These are phyloP conservation scores for Sitophilus oryzae DNA, from an alignment of 1,140 invertebrate species.

Conservation along the genomic window DNA sequence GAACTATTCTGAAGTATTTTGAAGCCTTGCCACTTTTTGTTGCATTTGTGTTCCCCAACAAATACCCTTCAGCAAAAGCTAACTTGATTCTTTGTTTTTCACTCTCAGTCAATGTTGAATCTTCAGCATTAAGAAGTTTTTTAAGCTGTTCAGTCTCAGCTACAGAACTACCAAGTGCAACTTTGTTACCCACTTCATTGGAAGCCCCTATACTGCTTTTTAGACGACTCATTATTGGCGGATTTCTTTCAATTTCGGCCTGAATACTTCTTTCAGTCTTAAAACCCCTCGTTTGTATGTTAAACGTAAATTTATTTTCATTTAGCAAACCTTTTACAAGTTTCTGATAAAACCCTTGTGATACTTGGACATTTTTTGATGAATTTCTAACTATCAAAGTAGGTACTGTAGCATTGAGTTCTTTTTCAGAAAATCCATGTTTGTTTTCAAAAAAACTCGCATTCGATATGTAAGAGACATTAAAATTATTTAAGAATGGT, in stretches of 20 bases:
- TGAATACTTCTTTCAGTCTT: conserved; percentile 68
- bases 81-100: conserved; percentile 72
- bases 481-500: conserved; percentile 37
- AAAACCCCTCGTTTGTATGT: conserved; percentile 58
- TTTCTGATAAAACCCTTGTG: conserved; percentile 34
- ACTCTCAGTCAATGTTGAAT: conserved; percentile 42
- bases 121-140: conserved; percentile 36
- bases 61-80: conserved; percentile 86
- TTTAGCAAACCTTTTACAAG: conserved; percentile 29
- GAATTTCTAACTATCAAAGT: conserved; percentile 33
- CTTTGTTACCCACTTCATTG: conserved; percentile 25
- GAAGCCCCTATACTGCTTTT: conserved; percentile 48
- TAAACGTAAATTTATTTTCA: conserved; percentile 45
- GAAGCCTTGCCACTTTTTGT: conserved; percentile 56
- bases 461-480: conserved; percentile 38
- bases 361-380: conserved; percentile 26
- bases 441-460: conserved; percentile 44
- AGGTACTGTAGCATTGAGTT: conserved; percentile 31
- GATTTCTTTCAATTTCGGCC: conserved; percentile 63
- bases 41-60: conserved; percentile 56
- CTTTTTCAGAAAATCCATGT: conserved; percentile 36
- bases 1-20: conserved; percentile 64
- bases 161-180: conserved; percentile 9
- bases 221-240: conserved; percentile 54
- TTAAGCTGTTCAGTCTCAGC: conserved; percentile 38